Evolutionary conservation across 2,113 vertebrate species (phyloP), one percentile per base, ranked within the genome.

Genomic region (Ameiurus melas): DNA sequence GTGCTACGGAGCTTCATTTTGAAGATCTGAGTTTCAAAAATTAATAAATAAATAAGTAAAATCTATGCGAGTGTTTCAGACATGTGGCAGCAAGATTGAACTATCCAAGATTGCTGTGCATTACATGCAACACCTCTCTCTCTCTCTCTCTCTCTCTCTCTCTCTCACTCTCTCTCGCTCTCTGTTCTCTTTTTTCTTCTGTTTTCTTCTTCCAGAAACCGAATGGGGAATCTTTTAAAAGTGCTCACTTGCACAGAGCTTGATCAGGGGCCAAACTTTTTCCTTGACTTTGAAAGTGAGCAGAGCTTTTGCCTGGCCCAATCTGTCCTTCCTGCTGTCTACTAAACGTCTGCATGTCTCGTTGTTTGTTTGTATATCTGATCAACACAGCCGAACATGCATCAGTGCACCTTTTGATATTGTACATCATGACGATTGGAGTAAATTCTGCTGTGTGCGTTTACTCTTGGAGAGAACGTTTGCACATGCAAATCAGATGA

Each of bases 251-350:
- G 97, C 95, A 97, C 97, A 95, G 97, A 98, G 92, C 95, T 98
- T 95, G 97, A 98, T 94, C 97, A 97, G 93, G 97, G 96, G 91
- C 97, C 97, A 96, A 97, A 96, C 96, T 96, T 97, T 97, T 97
- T 97, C 96, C 97, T 98, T 97, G 96, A 97, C 95, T 98, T 98
- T 97, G 97, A 97, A 97, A 97, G 95, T 97, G 96, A 96, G 96
- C 95, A 94, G 92, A 93, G 94, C 94, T 95, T 94, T 91, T 95
- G 92, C 93, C 93, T 96, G 94, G 93, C 94, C 92, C 94, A 90
- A 92, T 91, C 91, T 58, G 83, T 79, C 55, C 27, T 80, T 73
- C 77, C 71, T 25, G 53, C 47, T 53, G 89, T 90, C 92, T 91
- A 83, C 90, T 94, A 93, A 94, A 89, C 87, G 66, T 88, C 57